Base-by-base conservation (phyloP, 37 sponge, comb jelly and placozoan species). In the Agelas oroides region DNA sequence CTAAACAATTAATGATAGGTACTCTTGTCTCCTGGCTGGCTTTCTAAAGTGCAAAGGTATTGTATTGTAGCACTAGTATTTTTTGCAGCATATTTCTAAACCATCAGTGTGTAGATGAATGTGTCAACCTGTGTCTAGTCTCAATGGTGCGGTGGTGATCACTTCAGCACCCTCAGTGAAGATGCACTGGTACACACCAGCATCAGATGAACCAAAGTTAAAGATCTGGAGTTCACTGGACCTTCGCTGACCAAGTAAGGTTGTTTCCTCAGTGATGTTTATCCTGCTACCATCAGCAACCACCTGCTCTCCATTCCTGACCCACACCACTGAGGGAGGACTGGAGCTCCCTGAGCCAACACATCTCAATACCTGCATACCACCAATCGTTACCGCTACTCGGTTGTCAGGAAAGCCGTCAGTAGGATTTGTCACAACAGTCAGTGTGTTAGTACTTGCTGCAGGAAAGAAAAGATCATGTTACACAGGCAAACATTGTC, bases 171-270 rank as follows among this genome's bases (percentile, higher is more conserved):
- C 32, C 30, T 67, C 82, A 34, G 70, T 70, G 85, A 74, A 76
- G 60, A 84, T 58, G 66, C 85, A 84, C 77, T 84, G 85, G 59
- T 84, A 84, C 36, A 76, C 58, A 34, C 85, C 85, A 13, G 59
- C 77, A 76, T 84, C 77, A 34, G 85, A 66, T 1, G 20, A 32
- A 19, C 53, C 28, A 41, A 84, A 84, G 75, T 13, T 64, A 23
- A 11, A 12, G 57, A 80, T 64, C 18, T 15, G 19, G 1, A 75
- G 59, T 2, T 56, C 58, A 59, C 77, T 76, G 77, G 13, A 0
- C 33, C 54, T 31, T 18, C n/a, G n/a, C n/a, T 17, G 59, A 6
- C 36, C 59, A 56, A 37, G 1, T 59, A 11, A 15, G 20, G 6
- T 2, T 53, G 57, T 2, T 68, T 24, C n/a, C n/a, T 15, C 20